A percentile compares a stretch with the other conserved stretches of the same genome.
Conservation (phyloP, 2,113 vertebrate genomes). For the Dasyprocta punctata region DNA sequence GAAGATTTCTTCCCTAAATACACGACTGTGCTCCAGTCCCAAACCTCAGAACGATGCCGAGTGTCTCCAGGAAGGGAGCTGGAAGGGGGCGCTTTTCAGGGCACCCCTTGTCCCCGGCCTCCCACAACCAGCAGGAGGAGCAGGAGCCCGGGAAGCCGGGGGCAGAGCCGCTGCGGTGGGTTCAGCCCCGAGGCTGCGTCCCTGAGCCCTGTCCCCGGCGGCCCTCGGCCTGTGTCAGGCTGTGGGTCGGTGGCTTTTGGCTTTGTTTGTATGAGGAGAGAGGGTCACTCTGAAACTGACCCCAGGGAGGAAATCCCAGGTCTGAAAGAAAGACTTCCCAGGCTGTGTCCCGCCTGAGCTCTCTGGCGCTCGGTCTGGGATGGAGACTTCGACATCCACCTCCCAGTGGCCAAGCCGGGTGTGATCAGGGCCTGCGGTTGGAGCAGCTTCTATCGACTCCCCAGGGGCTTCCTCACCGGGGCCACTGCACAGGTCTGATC, state of each 20-base stretch:
- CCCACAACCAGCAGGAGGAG: background rate
- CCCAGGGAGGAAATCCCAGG: background rate
- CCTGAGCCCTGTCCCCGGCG: background rate
- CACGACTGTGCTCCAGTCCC: background rate
- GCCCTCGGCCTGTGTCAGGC: background rate
- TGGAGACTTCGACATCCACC: background rate
- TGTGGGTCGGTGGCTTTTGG: background rate
- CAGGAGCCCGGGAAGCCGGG: background rate
- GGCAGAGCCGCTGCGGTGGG: rapidly evolving
- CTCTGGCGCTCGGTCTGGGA: rapidly evolving
- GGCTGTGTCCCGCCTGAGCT: rapidly evolving
- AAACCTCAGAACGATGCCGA: background rate
- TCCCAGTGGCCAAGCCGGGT: background rate
- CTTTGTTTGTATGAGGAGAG: background rate
- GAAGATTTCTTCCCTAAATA: background rate
- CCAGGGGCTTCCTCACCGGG: background rate
- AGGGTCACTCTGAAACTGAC: background rate
- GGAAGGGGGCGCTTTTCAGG: background rate
- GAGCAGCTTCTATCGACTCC: background rate
- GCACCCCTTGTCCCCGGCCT: background rate
- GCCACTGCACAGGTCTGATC: rapidly evolving
- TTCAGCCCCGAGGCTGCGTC: background rate
- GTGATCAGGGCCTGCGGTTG: background rate
- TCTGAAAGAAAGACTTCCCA: background rate
- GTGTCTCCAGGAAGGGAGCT: background rate